Conservation (phyloP, 1,140 invertebrate species). For the Drosophila mauritiana region DNA sequence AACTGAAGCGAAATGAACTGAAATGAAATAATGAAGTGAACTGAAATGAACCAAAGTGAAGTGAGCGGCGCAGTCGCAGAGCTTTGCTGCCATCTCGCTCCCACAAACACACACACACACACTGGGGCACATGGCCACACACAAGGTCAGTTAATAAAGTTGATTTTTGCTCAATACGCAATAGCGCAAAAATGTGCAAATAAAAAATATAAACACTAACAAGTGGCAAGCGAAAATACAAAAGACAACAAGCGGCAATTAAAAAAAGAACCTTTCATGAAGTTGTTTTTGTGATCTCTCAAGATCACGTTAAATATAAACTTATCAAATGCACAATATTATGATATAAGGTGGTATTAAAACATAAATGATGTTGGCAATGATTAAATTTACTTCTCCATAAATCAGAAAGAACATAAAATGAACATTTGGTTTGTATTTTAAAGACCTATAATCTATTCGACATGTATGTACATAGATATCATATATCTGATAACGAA, state of each 20-base stretch:
- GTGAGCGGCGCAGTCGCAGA: constrained; percentile 38
- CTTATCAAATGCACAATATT: too few relatives aligned
- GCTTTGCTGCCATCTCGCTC: constrained; percentile 13
- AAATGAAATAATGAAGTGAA: constrained; percentile 34
- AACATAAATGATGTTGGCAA: too few relatives aligned
- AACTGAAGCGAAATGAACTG: constrained; percentile 41
- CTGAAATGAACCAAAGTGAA: constrained; percentile 14
- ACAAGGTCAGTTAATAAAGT: constrained; percentile 35
- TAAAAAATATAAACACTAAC: constrained; percentile 39
- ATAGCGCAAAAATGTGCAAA: constrained; percentile 39
- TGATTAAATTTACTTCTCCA: too few relatives aligned
- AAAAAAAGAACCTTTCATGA: neutral
- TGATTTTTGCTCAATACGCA: constrained; percentile 50
- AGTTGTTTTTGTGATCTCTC: neutral
- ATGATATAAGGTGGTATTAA: neutral
- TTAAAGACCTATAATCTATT: too few relatives aligned
- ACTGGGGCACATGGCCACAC: constrained; percentile 25
- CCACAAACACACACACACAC: neutral
- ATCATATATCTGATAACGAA: too few relatives aligned
- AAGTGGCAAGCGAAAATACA: constrained; percentile 6
- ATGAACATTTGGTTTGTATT: too few relatives aligned
- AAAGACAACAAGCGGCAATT: constrained; percentile 5
- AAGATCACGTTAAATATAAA: too few relatives aligned
- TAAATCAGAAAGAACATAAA: too few relatives aligned
- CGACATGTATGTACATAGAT: too few relatives aligned